Conservation (phyloP, 2,888 invertebrate species). For the Eupithecia centaureata region DNA sequence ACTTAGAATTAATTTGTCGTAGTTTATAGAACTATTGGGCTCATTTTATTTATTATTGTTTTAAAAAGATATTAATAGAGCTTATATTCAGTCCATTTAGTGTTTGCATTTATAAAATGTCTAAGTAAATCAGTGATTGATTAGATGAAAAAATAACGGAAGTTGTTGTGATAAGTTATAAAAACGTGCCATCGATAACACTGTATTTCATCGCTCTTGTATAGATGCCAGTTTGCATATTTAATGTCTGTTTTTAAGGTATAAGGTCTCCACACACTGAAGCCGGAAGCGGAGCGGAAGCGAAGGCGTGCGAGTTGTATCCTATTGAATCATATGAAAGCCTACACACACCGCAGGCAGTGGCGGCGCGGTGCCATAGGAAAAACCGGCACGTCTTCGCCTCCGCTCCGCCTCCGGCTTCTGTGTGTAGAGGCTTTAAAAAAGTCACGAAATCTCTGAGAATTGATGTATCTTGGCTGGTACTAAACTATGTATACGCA, state of each 20-base stretch:
- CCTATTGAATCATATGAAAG: too few species aligned
- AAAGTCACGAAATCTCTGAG: neutral
- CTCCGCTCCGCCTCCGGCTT: too few species aligned
- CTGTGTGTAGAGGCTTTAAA: too few species aligned
- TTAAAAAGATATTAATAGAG: slow-evolving; percentile 34
- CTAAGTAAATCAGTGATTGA: slow-evolving; percentile 26
- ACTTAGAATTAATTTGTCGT: slow-evolving; percentile 40
- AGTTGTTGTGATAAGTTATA: slow-evolving; percentile 29
- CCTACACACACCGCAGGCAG: too few species aligned
- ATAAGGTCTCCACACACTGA: too few species aligned
- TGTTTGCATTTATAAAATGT: slow-evolving; percentile 43
- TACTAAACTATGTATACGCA: slow-evolving; percentile 37
- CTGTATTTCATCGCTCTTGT: slow-evolving; percentile 1
- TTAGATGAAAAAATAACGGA: slow-evolving; percentile 22
- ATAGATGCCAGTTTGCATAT: neutral
- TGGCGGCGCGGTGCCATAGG: too few species aligned
- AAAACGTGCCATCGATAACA: slow-evolving; percentile 32
- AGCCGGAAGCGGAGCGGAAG: too few species aligned
- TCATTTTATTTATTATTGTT: slow-evolving; percentile 32
- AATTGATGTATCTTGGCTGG: slow-evolving; percentile 15
- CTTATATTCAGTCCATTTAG: slow-evolving; percentile 43
- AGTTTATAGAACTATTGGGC: slow-evolving; percentile 25
- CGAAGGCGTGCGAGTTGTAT: too few species aligned
- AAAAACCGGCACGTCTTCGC: too few species aligned
- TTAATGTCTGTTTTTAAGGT: neutral